Percentiles rank a stretch among this genome's conserved stretches.
Conservation (phyloP, 2,797 vertebrate genomes). For the Oryzias dopingdopingensis region DNA sequence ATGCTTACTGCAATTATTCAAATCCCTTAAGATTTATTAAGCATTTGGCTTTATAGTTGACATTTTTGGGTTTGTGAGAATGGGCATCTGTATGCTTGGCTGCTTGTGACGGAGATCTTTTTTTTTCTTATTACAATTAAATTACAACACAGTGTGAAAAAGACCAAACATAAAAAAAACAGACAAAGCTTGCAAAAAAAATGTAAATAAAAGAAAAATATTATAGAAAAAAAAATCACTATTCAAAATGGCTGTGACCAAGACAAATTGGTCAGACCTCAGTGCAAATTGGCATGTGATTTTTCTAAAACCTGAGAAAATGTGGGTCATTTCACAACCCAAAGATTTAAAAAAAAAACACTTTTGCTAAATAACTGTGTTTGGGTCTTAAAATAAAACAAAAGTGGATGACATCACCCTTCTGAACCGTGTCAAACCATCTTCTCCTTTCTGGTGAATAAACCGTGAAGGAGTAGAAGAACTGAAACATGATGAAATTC, state of each 20-base stretch:
- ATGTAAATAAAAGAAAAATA: no score
- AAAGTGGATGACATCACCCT: no score
- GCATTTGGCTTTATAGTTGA: constrained; percentile 8
- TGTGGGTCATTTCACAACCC: neutral
- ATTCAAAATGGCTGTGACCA: constrained; percentile 46
- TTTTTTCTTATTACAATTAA: neutral
- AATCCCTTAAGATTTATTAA: constrained; percentile 10
- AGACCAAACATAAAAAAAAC: constrained; percentile 6
- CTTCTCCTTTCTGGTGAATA: neutral
- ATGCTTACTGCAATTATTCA: constrained; percentile 5
- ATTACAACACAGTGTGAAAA: constrained; percentile 8
- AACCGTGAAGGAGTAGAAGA: constrained; percentile 2
- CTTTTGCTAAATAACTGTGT: no score
- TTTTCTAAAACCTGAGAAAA: constrained; percentile 37
- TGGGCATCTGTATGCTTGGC: neutral
- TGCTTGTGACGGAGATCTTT: constrained; percentile 4
- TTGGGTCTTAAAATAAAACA: no score
- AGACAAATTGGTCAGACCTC: constrained; percentile 48
- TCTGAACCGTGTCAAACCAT: no score
- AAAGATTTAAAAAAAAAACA: no score
- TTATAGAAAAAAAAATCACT: constrained; percentile 15
- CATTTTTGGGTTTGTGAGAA: constrained; percentile 8
- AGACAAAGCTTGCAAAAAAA: neutral
- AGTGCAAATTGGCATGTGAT: constrained; percentile 37
- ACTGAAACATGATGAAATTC: constrained; percentile 12